These are phyloP conservation scores for Anadara kagoshimensis DNA, from an alignment of 1,140 invertebrate species.

Conservation along the genomic window DNA sequence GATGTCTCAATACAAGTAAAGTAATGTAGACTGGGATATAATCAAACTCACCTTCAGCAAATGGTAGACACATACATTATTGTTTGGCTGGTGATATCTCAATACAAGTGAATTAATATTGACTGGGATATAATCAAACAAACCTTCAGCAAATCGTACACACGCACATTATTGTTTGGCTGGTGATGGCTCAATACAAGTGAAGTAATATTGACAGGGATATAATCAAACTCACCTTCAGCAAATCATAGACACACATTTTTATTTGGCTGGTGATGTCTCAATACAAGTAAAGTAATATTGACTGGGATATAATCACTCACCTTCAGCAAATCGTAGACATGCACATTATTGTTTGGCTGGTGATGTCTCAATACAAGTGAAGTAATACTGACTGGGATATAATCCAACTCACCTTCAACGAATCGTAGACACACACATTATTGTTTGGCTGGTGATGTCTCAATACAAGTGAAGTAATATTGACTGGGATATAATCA, in stretches of 20 bases:
- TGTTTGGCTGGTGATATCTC: constrained; percentile 14
- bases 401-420: constrained; percentile 49
- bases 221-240: constrained; percentile 49
- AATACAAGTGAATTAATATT: constrained; percentile 9
- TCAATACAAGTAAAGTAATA: constrained; percentile 6
- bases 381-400: not conserved
- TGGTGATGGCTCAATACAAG: not conserved
- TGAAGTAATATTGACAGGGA: not conserved
- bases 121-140: not conserved
- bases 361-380: not conserved
- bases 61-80: constrained; percentile 66
- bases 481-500: not conserved
- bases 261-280: constrained; percentile 22
- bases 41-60: constrained; percentile 57
- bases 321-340: constrained; percentile 68
- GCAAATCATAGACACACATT: constrained; percentile 68
- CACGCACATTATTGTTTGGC: constrained; percentile 55
- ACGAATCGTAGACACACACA: constrained; percentile 65
- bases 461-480: constrained; percentile 7
- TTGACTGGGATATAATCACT: not conserved
- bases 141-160: constrained; percentile 68
- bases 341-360: constrained; percentile 55
- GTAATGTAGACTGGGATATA: not conserved
- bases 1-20: constrained; percentile 3
- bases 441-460: constrained; percentile 41